Evolutionary conservation across 2,797 vertebrate genomes (phyloP).

Genomic region (Cetoscarus ocellatus): DNA sequence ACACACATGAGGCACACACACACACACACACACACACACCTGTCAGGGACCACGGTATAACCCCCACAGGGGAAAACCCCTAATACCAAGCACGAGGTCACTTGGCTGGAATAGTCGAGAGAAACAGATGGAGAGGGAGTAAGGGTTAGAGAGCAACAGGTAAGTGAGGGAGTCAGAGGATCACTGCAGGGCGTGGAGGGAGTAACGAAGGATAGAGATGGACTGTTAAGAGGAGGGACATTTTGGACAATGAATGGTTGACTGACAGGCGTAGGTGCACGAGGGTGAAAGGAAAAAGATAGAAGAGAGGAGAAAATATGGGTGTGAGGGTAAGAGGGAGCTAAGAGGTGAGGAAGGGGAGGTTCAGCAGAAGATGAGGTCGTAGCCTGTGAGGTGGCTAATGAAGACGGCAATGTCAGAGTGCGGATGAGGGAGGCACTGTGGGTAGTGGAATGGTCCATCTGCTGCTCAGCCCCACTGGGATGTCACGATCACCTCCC

Average conservation of each 20-base stretch:
- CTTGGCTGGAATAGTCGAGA: conserved; percentile 48
- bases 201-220: conserved; percentile 20
- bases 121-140: conserved; percentile 62
- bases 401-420: conserved; percentile 66
- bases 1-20: conserved; percentile 23
- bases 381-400: conserved; percentile 57
- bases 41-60: conserved; percentile 62
- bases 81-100: conserved; percentile 62
- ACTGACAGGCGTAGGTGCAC: conserved; percentile 25
- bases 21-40: conserved; percentile 49
- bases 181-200: background rate
- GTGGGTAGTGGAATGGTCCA: conserved; percentile 50
- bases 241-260: conserved; percentile 31
- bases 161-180: conserved; percentile 30
- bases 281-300: conserved; percentile 7
- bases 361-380: conserved; percentile 53
- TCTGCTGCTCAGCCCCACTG: conserved; percentile 64
- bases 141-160: conserved; percentile 59
- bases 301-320: conserved; percentile 29
- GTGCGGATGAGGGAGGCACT: conserved; percentile 16
- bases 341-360: conserved; percentile 25
- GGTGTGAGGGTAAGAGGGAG: conserved; percentile 13
- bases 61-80: conserved; percentile 54
- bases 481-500: conserved; percentile 61
- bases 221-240: conserved; percentile 21